phyloP scores from a whole-genome alignment of 2,888 invertebrate genomes.

The Drosophila nigritarsus region DNA sequence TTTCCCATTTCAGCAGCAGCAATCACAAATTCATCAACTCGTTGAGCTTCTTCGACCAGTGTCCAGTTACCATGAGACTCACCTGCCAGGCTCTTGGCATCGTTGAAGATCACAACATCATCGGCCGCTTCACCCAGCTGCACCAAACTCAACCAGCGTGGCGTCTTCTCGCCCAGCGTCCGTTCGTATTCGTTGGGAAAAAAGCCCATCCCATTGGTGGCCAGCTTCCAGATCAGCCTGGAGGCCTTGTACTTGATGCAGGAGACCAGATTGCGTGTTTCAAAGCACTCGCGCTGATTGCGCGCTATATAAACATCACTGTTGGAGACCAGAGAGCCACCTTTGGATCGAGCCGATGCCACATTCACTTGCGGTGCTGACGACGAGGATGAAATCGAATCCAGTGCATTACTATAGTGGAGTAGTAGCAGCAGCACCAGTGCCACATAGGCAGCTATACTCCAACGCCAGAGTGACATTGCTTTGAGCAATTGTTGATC shows the following conservation, averaged over 20 bases:
- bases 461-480: slow-evolving; percentile 53
- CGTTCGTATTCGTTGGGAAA: slow-evolving; percentile 82
- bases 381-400: neutral
- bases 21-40: neutral
- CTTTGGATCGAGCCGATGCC: slow-evolving; percentile 9
- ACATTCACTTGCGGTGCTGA: neutral
- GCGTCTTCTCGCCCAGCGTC: slow-evolving; percentile 55
- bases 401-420: slow-evolving; percentile 36
- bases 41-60: neutral
- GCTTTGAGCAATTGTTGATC: neutral
- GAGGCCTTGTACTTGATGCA: slow-evolving; percentile 83
- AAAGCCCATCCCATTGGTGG: slow-evolving; percentile 82
- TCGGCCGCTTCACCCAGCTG: slow-evolving; percentile 81
- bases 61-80: slow-evolving; percentile 29
- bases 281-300: slow-evolving; percentile 81
- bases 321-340: slow-evolving; percentile 51
- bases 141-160: slow-evolving; percentile 74
- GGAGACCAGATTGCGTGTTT: slow-evolving; percentile 77
- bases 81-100: slow-evolving; percentile 82
- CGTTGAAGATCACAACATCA: slow-evolving; percentile 75
- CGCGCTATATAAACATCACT: slow-evolving; percentile 81
- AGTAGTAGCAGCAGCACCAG: slow-evolving; percentile 56
- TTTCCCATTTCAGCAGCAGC: slow-evolving; percentile 34
- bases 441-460: slow-evolving; percentile 44
- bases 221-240: slow-evolving; percentile 82